A percentile compares a stretch with the other conserved stretches of the same genome.
Conservation (phyloP, 2,888 invertebrate genomes). For the Arctia plantaginis region DNA sequence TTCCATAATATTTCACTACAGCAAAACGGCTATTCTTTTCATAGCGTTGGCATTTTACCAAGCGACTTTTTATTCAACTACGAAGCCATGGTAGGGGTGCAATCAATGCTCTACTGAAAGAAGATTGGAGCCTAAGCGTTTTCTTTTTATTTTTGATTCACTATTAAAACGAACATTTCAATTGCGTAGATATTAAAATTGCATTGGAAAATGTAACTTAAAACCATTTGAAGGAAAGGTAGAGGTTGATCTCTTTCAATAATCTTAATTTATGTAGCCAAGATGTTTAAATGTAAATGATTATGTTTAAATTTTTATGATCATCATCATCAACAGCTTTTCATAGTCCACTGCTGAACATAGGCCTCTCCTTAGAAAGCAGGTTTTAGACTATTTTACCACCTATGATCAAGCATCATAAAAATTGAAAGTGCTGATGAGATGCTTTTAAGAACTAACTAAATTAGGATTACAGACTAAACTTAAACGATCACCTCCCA, state of each 20-base stretch:
- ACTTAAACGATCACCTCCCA: background rate
- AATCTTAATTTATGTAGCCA: background rate
- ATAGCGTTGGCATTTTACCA: constrained; percentile 81
- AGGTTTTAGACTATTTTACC: too few relatives aligned
- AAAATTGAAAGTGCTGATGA: background rate
- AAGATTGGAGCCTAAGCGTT: constrained; percentile 69
- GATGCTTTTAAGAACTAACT: background rate
- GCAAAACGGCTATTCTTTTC: constrained; percentile 74
- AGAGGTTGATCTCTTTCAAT: background rate
- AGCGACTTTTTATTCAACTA: constrained; percentile 80
- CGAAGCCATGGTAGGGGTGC: constrained; percentile 72
- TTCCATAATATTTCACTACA: constrained; percentile 73
- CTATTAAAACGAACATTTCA: constrained; percentile 69
- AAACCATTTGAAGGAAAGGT: constrained; percentile 4
- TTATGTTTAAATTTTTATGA: background rate
- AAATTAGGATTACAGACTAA: background rate
- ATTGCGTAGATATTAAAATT: constrained; percentile 65
- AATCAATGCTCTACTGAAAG: constrained; percentile 78
- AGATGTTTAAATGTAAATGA: background rate
- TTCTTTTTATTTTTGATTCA: constrained; percentile 66
- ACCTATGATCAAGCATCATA: too few relatives aligned
- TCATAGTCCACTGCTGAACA: too few relatives aligned
- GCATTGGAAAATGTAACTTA: constrained; percentile 54
- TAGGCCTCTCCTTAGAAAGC: too few relatives aligned
- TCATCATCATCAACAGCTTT: too few relatives aligned